phyloP scores from a whole-genome alignment of 2,888 invertebrate genomes.

The Ischnura elegans region DNA sequence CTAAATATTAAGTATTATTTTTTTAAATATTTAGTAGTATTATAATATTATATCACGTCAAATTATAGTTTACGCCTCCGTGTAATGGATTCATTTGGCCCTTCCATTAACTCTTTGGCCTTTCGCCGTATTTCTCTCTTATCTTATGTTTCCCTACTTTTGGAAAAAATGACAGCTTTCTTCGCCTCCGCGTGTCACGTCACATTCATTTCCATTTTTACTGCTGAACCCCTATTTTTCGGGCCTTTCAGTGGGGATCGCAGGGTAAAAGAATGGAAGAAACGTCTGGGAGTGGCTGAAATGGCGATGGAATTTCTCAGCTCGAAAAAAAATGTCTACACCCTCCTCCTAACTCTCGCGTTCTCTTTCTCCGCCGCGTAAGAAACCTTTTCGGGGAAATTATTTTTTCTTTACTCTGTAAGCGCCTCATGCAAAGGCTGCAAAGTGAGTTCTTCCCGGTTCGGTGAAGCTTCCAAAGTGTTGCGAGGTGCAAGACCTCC shows the following conservation, averaged over 20 bases:
- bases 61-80: background rate
- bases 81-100: background rate
- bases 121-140: background rate
- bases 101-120: background rate
- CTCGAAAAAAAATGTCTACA: background rate
- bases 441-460: background rate
- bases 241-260: background rate
- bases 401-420: background rate
- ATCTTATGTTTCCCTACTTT: background rate
- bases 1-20: too few species aligned
- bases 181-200: background rate
- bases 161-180: background rate
- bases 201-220: background rate
- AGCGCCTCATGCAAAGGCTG: conserved; percentile 1
- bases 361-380: background rate
- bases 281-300: background rate
- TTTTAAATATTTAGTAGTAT: too few species aligned
- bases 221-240: background rate
- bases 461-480: background rate
- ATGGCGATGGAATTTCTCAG: background rate
- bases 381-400: background rate
- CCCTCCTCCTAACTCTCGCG: background rate
- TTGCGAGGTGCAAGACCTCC: background rate
- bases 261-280: background rate
- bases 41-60: too few species aligned